Evolutionary conservation across 37 sponge, comb jelly and placozoan species (phyloP).

Genomic region (Ianthella basta): DNA sequence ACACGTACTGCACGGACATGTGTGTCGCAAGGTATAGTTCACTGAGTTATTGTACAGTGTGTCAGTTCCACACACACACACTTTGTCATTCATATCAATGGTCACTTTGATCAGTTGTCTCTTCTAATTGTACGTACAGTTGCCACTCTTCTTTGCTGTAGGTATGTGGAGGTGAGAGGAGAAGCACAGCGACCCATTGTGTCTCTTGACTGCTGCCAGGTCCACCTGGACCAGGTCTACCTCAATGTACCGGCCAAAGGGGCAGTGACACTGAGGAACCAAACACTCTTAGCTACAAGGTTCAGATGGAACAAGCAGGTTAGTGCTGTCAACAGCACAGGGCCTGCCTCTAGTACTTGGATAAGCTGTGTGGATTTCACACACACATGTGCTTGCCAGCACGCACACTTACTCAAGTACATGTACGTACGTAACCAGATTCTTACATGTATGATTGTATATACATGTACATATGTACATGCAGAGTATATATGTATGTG

Average conservation of each 20-base stretch:
- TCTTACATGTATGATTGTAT: background rate
- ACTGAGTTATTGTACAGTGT: too few relatives aligned
- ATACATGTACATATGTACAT: background rate
- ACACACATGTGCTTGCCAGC: too few relatives aligned
- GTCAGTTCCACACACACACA: too few relatives aligned
- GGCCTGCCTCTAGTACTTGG: too few relatives aligned
- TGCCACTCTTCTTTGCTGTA: background rate
- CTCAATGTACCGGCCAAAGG: slow-evolving; percentile 27
- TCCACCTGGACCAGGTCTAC: slow-evolving; percentile 54
- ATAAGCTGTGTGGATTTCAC: too few relatives aligned
- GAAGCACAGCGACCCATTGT: slow-evolving; percentile 72
- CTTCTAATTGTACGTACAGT: too few relatives aligned
- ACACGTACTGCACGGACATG: too few relatives aligned
- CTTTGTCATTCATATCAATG: too few relatives aligned
- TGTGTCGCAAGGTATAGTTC: too few relatives aligned
- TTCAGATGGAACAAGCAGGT: slow-evolving; percentile 60
- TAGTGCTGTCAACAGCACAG: background rate
- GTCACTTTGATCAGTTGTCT: too few relatives aligned
- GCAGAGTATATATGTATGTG: background rate
- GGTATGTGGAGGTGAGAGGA: slow-evolving; percentile 56
- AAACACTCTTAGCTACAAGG: slow-evolving; percentile 54
- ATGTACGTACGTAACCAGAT: slow-evolving; percentile 22
- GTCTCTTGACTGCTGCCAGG: slow-evolving; percentile 36
- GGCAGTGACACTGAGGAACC: slow-evolving; percentile 52
- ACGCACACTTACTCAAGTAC: too few relatives aligned